Evolutionary conservation across 2,113 vertebrate genomes (phyloP), one percentile per base, ranked within the genome.

Genomic region (Campylorhamphus procurvoides): DNA sequence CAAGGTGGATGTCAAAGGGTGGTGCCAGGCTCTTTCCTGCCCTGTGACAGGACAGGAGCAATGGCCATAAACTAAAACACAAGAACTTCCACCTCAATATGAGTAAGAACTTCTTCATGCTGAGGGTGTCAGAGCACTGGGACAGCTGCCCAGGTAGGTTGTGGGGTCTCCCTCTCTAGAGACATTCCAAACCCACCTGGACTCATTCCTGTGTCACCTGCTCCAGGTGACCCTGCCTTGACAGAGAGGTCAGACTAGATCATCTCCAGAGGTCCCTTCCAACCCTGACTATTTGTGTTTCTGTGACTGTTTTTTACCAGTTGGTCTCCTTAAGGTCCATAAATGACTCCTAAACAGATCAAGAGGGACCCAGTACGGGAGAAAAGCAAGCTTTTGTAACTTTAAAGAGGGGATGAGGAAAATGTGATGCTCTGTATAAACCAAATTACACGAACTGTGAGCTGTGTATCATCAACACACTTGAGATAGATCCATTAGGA

Each of bases 11-110:
- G 20, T 6, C 47, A 78, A 35, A 56, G 40, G 18, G 8, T 28
- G 49, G 8, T 31, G 5, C 62, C 63, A 49, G 78, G 8, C n/a
- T 47, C 9, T 47, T 28, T 69, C 22, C 20, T 77, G 56, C 35
- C 22, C 63, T 63, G 71, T 5, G 47, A 33, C 63, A 55, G 47
- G 47, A 62, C 47, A 42, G 40, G 71, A 90, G 17, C n/a, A 49
- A 16, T 0, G 1, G 19, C 17, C 25, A 5, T 62, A 2, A 69
- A 55, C 47, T 27, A 28, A 55, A 69, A 0, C 20, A 35, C 24
- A 35, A 60, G 16, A 1, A 40, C 7, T 33, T 76, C 18, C 55
- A 31, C 17, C 55, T 76, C 25, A 56, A 1, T 35, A 9, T 2
- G 5, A 5, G 47, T 18, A 84, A 42, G 14, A 28, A 33, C 4